Evolutionary conservation across 2,113 vertebrate species (phyloP), one percentile per base, ranked within the genome.

Genomic region (Platycercus adscitus): DNA sequence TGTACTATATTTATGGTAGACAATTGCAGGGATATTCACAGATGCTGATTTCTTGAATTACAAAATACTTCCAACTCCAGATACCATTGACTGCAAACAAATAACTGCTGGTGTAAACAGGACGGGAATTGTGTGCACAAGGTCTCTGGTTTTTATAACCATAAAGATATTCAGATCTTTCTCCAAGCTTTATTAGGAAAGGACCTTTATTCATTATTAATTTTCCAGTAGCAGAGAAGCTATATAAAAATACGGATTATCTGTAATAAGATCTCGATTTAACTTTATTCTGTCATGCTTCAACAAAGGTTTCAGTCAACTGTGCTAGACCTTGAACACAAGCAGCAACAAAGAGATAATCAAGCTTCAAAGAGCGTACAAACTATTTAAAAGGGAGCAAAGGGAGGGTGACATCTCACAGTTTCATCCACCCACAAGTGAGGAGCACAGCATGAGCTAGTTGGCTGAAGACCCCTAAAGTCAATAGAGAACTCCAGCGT

Each of bases 351-450:
- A 66, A 80, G 56, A 80, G 47, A 29, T 2, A 47, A 41, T 3
- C 4, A 2, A 4, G 0, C 33, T 81, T 68, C 65, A 64, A 78
- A 87, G 28, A 71, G 37, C 23, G 7, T 5, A 31, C 0, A 0
- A 56, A 49, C 29, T 24, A 16, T 61, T 50, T 44, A 60, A 89
- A 80, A 65, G 37, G 33, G 26, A 68, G 71, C 7, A 78, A 75
- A 84, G 5, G 24, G 39, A 82, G 15, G 58, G 79, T 28, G 11
- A 69, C 16, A 47, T 33, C 60, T 50, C 66, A 7, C 28, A 24
- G 1, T 56, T 73, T 64, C 44, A 84, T 29, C 19, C n/a, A 70
- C n/a, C 19, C 58, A 31, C 21, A 78, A 56, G 24, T 52, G 4
- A 49, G 35, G 29, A 46, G 26, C 58, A 61, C 23, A 80, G 39